Percentiles rank a stretch among this genome's conserved stretches.
Evolutionary conservation across 2,888 invertebrate genomes (phyloP).

Genomic region (Agrotis ipsilon): DNA sequence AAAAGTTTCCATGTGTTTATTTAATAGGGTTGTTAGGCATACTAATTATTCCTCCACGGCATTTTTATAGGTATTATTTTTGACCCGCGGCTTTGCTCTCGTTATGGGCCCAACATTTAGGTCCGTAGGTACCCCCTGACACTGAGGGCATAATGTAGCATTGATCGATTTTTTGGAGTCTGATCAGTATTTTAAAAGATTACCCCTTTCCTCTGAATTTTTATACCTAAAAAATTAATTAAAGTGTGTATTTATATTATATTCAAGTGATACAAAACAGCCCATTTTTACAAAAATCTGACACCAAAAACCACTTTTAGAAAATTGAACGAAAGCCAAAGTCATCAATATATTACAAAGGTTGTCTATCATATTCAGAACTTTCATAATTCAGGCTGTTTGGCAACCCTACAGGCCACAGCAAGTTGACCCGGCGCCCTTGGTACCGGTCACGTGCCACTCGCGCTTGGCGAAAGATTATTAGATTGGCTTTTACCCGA

Average conservation of each 20-base stretch:
- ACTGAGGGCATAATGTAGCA: no score
- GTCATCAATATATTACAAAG: constrained; percentile 1
- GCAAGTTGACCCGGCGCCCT: constrained; percentile 70
- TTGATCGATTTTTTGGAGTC: no score
- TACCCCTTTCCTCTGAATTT: no score
- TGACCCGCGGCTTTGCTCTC: no score
- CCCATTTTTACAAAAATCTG: neutral
- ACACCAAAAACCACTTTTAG: neutral
- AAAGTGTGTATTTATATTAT: no score
- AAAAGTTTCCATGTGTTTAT: constrained; percentile 51
- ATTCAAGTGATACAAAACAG: no score
- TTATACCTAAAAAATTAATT: no score
- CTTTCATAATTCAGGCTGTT: constrained; percentile 30
- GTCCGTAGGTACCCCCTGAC: no score
- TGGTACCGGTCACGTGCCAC: constrained; percentile 69
- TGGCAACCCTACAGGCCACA: constrained; percentile 65
- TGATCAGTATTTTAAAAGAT: no score
- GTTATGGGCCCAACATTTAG: no score
- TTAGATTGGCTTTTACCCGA: constrained; percentile 67
- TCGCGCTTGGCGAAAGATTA: constrained; percentile 54
- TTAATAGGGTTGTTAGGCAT: constrained; percentile 30
- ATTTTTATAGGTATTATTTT: no score
- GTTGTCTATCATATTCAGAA: constrained; percentile 16
- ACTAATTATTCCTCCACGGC: no score
- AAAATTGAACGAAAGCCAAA: constrained; percentile 15